phyloP scores from a whole-genome alignment of 2,888 invertebrate species.

The Actias luna region DNA sequence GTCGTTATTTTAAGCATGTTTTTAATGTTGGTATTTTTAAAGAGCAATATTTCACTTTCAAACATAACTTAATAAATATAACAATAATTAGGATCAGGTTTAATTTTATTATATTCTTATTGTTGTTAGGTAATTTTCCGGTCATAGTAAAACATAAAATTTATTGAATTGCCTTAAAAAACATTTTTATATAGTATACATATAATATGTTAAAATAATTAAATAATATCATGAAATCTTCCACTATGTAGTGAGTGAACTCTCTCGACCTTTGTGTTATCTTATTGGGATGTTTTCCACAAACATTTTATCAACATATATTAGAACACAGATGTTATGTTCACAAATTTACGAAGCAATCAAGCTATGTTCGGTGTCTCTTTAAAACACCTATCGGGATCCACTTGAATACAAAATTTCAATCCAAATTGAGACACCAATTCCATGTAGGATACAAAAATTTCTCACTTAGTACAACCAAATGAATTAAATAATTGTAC shows the following conservation, averaged over 20 bases:
- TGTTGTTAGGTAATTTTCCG: neutral
- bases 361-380: neutral
- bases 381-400: too few species aligned
- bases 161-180: neutral
- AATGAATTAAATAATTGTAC: too few species aligned
- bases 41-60: neutral
- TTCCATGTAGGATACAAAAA: too few species aligned
- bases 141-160: neutral
- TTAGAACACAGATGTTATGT: neutral
- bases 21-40: neutral
- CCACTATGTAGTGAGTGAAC: neutral
- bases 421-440: too few species aligned
- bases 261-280: constrained; percentile 3
- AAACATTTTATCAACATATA: neutral
- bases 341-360: constrained; percentile 19
- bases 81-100: too few species aligned
- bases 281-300: neutral
- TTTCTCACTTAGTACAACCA: too few species aligned
- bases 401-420: too few species aligned
- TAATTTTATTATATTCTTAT: neutral
- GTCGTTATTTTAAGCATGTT: neutral
- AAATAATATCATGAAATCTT: neutral
- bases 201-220: neutral
- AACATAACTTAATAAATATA: neutral
- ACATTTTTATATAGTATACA: neutral